phyloP scores from a whole-genome alignment of 2,113 vertebrate genomes.

The Carollia perspicillata region DNA sequence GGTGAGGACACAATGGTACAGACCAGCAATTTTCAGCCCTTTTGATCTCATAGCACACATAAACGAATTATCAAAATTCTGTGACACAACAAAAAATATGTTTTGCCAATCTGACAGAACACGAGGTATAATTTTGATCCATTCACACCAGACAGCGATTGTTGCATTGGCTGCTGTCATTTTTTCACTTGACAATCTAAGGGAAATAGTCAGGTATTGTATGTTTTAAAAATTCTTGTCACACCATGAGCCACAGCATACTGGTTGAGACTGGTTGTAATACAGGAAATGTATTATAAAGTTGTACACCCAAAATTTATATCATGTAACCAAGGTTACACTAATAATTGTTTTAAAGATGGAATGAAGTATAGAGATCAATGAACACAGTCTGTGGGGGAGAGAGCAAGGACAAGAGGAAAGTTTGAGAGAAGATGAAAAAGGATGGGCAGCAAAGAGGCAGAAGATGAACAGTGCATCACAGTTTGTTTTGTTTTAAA shows the following conservation, averaged over 20 bases:
- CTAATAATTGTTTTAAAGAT: not conserved
- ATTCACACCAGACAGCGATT: too few relatives aligned
- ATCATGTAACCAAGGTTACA: not conserved
- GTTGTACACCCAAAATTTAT: not conserved
- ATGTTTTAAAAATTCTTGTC: too few relatives aligned
- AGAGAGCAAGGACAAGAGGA: not conserved
- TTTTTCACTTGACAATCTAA: too few relatives aligned
- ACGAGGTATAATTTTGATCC: too few relatives aligned
- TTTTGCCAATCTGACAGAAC: too few relatives aligned
- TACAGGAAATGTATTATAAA: not conserved
- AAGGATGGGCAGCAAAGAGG: not conserved
- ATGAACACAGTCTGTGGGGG: not conserved
- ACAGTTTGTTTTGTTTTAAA: not conserved
- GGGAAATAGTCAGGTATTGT: too few relatives aligned
- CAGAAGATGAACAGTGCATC: not conserved
- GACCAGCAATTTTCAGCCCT: too few relatives aligned
- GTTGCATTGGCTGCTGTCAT: too few relatives aligned
- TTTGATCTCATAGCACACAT: too few relatives aligned
- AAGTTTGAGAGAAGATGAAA: not conserved
- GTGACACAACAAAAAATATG: too few relatives aligned
- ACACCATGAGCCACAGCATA: too few relatives aligned
- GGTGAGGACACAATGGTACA: not conserved
- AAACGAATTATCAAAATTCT: too few relatives aligned
- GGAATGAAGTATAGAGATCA: not conserved
- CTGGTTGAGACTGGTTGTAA: not conserved